These are phyloP conservation scores for Pomacea canaliculata DNA, from an alignment of 2,888 invertebrate genomes.

Conservation along the genomic window DNA sequence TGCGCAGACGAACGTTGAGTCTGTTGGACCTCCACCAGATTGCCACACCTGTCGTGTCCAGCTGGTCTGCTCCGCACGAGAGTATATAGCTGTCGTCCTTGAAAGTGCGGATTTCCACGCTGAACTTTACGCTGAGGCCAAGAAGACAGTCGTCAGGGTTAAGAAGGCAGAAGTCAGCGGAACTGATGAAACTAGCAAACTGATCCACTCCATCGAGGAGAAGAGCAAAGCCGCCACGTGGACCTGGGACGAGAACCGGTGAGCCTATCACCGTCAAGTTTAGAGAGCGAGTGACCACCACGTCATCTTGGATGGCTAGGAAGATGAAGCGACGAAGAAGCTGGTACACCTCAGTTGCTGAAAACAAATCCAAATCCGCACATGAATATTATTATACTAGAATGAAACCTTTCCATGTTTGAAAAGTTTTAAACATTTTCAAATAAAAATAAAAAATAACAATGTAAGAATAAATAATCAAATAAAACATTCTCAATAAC, in stretches of 20 bases:
- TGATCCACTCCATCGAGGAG: slow-evolving; percentile 34
- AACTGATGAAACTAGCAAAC: slow-evolving; percentile 19
- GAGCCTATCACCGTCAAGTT: slow-evolving; percentile 47
- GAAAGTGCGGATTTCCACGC: slow-evolving; percentile 33
- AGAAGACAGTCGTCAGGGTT: slow-evolving; percentile 32
- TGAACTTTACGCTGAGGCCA: slow-evolving; percentile 39
- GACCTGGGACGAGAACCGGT: slow-evolving; percentile 36
- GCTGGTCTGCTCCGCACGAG: slow-evolving; percentile 35
- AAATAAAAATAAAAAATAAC: too few relatives aligned
- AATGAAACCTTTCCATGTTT: background rate
- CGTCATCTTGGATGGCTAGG: slow-evolving; percentile 38
- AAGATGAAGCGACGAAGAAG: slow-evolving; percentile 41
- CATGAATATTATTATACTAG: background rate
- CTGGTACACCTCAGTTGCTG: slow-evolving; percentile 21
- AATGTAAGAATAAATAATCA: too few relatives aligned
- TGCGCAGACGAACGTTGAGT: slow-evolving; percentile 34
- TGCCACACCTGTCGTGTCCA: slow-evolving; percentile 28
- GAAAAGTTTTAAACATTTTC: too few relatives aligned
- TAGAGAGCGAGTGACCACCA: slow-evolving; percentile 45
- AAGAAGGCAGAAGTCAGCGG: slow-evolving; percentile 29
- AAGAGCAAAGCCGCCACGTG: slow-evolving; percentile 37
- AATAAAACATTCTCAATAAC: too few relatives aligned
- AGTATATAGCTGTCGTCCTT: slow-evolving; percentile 31
- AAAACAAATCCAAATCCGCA: background rate
- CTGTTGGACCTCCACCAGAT: slow-evolving; percentile 35